phyloP scores from a whole-genome alignment of 2,888 invertebrate genomes.

The Torymus tubicola region DNA sequence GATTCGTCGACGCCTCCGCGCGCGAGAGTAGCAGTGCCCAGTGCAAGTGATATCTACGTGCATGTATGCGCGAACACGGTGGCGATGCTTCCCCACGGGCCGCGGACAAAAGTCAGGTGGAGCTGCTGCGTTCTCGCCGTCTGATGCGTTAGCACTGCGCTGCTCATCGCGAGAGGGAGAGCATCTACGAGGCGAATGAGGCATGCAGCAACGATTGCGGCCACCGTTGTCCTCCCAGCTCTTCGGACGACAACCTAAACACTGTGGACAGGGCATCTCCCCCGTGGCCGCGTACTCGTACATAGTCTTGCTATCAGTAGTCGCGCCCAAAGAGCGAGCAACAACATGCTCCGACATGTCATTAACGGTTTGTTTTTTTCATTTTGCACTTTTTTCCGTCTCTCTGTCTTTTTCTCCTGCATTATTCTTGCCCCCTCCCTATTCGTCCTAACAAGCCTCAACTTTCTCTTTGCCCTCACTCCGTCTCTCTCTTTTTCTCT shows the following conservation, averaged over 20 bases:
- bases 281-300: no score
- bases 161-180: constrained; percentile 15
- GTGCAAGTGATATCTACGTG: neutral
- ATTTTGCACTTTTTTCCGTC: neutral
- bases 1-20: neutral
- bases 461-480: neutral
- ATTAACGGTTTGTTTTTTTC: constrained; percentile 22
- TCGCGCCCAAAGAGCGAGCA: neutral
- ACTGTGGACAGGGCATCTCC: neutral
- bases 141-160: neutral
- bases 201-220: constrained; percentile 21
- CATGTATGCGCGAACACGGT: neutral
- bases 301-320: no score
- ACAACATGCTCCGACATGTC: neutral
- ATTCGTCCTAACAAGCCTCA: neutral
- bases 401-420: neutral
- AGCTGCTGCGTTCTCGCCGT: constrained; percentile 27
- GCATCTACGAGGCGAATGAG: neutral
- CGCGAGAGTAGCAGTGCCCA: neutral
- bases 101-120: constrained; percentile 23
- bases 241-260: constrained; percentile 3
- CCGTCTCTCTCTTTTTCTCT: neutral
- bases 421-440: neutral
- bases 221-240: neutral
- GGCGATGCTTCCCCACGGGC: constrained; percentile 30